Conservation (phyloP, 2,888 invertebrate species). For the Lasioglossum vierecki region DNA sequence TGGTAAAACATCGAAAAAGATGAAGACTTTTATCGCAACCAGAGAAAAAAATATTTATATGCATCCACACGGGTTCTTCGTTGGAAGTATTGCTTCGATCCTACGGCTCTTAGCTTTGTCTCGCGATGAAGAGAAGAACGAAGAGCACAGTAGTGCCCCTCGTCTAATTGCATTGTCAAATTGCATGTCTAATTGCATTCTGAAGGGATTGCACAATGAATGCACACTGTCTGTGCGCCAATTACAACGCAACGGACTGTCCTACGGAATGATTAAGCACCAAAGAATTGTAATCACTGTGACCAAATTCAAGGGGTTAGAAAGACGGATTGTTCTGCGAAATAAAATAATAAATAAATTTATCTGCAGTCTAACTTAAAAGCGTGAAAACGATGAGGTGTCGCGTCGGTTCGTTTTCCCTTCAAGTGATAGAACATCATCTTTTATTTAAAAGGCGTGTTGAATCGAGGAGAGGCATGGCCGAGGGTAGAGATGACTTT, state of each 20-base stretch:
- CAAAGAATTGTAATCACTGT: neutral
- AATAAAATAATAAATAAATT: neutral
- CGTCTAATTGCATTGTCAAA: neutral
- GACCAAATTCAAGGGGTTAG: neutral
- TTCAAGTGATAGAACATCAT: neutral
- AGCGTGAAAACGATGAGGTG: neutral
- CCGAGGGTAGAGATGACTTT: neutral
- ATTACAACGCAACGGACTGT: neutral
- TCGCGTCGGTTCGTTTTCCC: neutral
- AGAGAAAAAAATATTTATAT: neutral
- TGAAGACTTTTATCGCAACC: neutral
- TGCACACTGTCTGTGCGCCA: neutral
- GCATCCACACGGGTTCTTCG: too few species aligned
- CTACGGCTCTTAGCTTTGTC: neutral
- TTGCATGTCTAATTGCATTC: neutral
- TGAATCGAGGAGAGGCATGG: neutral
- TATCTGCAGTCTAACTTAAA: neutral
- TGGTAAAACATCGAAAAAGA: neutral
- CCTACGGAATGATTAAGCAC: neutral
- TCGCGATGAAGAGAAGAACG: neutral
- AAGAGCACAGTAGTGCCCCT: neutral
- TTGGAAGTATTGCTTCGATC: neutral
- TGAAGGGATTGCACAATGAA: neutral
- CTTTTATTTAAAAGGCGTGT: neutral
- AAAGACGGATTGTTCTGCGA: neutral